Conservation (phyloP, 35 echinoderm and acorn worm genomes). For the Patiria miniata region DNA sequence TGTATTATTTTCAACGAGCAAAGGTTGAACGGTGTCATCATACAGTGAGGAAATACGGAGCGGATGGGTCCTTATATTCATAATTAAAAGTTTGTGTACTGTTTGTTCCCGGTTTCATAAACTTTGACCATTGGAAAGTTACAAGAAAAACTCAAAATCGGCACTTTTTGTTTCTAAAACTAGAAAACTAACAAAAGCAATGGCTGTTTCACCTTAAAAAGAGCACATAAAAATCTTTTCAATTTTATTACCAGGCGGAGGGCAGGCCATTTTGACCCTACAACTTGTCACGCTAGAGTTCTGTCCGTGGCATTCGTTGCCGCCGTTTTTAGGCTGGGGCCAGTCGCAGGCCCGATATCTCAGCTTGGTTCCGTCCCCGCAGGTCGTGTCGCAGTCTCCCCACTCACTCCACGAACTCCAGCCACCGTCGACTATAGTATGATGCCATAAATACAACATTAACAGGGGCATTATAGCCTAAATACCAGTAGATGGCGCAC, state of each 20-base stretch:
- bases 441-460: too few species aligned
- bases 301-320: slow-evolving; percentile 58
- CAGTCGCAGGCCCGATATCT: slow-evolving; percentile 64
- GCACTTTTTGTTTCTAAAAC: too few species aligned
- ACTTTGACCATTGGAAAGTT: too few species aligned
- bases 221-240: not conserved
- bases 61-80: too few species aligned
- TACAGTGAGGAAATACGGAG: too few species aligned
- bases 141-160: too few species aligned
- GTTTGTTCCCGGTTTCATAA: too few species aligned
- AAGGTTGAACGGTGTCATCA: too few species aligned
- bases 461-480: not conserved
- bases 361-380: slow-evolving; percentile 64
- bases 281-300: slow-evolving; percentile 56
- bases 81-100: too few species aligned
- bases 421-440: slow-evolving; percentile 79
- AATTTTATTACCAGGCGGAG: slow-evolving; percentile 27
- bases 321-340: slow-evolving; percentile 61
- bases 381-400: slow-evolving; percentile 63
- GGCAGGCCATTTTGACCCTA: slow-evolving; percentile 46
- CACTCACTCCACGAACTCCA: slow-evolving; percentile 82
- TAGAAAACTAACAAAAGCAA: too few species aligned
- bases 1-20: too few species aligned
- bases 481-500: not conserved
- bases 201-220: too few species aligned